Conservation (phyloP, 2,888 invertebrate species). For the Lasius fuliginosus region DNA sequence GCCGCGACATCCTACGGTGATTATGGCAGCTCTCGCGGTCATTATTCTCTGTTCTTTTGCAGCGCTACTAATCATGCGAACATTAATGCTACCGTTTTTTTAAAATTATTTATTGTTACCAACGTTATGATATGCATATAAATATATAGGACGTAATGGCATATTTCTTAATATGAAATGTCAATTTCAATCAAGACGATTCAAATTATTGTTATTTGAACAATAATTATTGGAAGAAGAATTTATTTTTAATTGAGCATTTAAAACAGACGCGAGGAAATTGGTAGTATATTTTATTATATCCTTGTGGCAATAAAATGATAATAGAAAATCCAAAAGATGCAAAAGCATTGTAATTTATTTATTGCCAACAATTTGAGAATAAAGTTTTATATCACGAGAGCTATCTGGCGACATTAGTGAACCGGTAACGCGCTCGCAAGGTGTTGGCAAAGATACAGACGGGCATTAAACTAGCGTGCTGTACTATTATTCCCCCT, state of each 20-base stretch:
- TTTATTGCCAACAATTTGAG: neutral
- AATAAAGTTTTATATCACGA: slow-evolving; percentile 3
- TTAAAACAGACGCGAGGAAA: neutral
- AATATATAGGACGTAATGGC: neutral
- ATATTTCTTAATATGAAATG: neutral
- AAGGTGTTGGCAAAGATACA: slow-evolving; percentile 50
- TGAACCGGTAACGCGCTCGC: slow-evolving; percentile 18
- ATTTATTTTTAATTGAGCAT: neutral
- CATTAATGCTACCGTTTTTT: slow-evolving; percentile 25
- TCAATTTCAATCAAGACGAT: neutral
- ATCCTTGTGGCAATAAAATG: neutral
- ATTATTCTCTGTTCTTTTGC: slow-evolving; percentile 30
- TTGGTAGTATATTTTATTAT: neutral
- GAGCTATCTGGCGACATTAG: slow-evolving; percentile 10
- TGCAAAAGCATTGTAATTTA: neutral
- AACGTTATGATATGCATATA: neutral
- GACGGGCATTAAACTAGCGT: slow-evolving; percentile 41
- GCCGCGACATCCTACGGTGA: slow-evolving; percentile 39
- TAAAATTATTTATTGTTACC: neutral
- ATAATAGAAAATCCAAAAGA: neutral
- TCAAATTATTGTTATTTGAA: neutral
- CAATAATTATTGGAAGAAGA: neutral
- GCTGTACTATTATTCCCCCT: slow-evolving; percentile 31
- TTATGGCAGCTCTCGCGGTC: slow-evolving; percentile 27
- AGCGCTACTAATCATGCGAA: slow-evolving; percentile 5